Evolutionary conservation across 2,888 invertebrate genomes (phyloP).

Genomic region (Mactromeris polynyma): DNA sequence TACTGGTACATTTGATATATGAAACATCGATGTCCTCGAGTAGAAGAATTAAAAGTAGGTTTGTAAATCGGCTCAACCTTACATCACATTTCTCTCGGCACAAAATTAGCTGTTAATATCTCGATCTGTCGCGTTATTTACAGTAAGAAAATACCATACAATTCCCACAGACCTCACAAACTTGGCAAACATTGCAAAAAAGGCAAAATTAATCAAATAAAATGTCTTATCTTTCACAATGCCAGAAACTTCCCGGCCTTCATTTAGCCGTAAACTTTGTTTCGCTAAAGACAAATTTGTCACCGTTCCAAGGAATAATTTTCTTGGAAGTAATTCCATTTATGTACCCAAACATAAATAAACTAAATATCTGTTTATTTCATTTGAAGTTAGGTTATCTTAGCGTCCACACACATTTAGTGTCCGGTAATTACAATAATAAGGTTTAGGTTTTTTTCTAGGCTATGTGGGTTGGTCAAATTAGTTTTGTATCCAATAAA

Average conservation of each 20-base stretch:
- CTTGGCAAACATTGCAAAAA: conserved; percentile 10
- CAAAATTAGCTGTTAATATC: background rate
- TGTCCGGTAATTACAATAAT: background rate
- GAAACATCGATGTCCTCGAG: too few species aligned
- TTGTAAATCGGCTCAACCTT: too few species aligned
- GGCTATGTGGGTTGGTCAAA: background rate
- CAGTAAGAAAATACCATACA: background rate
- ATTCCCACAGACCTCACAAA: conserved; percentile 1
- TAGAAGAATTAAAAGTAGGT: too few species aligned
- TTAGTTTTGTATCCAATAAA: background rate
- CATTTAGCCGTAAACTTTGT: conserved; percentile 22
- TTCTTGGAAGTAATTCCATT: background rate
- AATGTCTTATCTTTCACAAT: conserved; percentile 9
- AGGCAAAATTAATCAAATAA: conserved; percentile 18
- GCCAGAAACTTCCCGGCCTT: background rate
- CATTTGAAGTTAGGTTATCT: background rate
- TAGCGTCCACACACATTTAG: background rate
- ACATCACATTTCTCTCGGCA: background rate
- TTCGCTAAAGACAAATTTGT: conserved; percentile 19
- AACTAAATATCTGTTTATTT: conserved; percentile 9
- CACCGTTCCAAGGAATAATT: conserved; percentile 6
- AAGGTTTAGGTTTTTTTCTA: background rate
- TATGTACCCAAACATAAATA: background rate
- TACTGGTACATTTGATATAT: too few species aligned
- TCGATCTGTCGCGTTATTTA: background rate